Conservation (phyloP, 2,113 vertebrate genomes). For the Girardinichthys multiradiatus region DNA sequence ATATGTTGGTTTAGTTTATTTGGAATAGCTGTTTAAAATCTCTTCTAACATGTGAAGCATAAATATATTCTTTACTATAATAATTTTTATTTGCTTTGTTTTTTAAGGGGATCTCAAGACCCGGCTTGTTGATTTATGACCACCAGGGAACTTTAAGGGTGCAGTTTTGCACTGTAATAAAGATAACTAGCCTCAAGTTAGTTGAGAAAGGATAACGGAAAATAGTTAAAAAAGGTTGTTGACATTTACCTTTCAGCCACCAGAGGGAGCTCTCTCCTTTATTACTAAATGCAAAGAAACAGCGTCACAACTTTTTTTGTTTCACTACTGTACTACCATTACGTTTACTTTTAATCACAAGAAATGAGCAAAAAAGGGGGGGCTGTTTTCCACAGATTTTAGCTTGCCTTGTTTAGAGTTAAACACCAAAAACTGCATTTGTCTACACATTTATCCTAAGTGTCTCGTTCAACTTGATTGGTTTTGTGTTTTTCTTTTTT, state of each 20-base stretch:
- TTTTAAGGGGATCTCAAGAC: too few relatives aligned
- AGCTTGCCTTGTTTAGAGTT: background rate
- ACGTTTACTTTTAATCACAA: background rate
- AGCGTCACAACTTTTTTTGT: constrained; percentile 6
- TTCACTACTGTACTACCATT: background rate
- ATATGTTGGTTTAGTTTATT: background rate
- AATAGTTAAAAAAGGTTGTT: background rate
- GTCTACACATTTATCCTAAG: background rate
- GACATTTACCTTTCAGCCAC: constrained; percentile 22
- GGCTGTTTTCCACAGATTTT: background rate
- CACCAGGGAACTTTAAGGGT: too few relatives aligned
- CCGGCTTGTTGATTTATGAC: too few relatives aligned
- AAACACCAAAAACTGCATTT: background rate
- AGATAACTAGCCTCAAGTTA: background rate
- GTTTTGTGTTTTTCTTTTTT: background rate
- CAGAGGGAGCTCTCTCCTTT: constrained; percentile 47
- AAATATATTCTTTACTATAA: too few relatives aligned
- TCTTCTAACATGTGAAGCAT: background rate
- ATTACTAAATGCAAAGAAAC: background rate
- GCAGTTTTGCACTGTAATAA: background rate
- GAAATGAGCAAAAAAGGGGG: background rate
- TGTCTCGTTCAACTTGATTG: background rate
- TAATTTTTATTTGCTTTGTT: background rate
- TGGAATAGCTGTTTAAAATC: background rate
- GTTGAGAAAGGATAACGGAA: background rate